Conservation (phyloP, 2,888 invertebrate species). For the Hirtodrosophila confusa region DNA sequence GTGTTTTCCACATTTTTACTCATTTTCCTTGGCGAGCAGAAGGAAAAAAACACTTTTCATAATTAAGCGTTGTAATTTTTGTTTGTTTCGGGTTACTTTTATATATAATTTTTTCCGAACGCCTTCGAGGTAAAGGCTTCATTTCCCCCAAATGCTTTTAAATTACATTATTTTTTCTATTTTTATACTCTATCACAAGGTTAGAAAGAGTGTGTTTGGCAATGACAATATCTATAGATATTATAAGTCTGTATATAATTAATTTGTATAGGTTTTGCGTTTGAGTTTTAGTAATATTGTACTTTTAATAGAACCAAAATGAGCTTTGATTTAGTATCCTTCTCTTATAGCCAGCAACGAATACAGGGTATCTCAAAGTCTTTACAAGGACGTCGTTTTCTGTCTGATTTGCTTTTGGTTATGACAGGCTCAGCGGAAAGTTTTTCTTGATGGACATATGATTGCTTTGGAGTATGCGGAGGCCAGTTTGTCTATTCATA, state of each 20-base stretch:
- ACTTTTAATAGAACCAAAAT: no score
- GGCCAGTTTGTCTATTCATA: slow-evolving; percentile 46
- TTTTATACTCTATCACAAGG: slow-evolving; percentile 5
- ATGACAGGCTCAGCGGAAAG: slow-evolving; percentile 30
- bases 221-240: background rate
- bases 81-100: slow-evolving; percentile 58
- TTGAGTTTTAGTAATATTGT: no score
- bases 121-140: slow-evolving; percentile 36
- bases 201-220: background rate
- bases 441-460: slow-evolving; percentile 64
- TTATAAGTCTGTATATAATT: no score
- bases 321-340: no score
- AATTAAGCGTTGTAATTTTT: slow-evolving; percentile 77
- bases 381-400: background rate
- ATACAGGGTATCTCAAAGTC: slow-evolving; percentile 28
- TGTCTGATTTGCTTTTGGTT: slow-evolving; percentile 35
- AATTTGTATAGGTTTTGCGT: no score
- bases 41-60: slow-evolving; percentile 73
- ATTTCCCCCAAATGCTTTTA: slow-evolving; percentile 23
- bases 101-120: slow-evolving; percentile 4
- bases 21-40: slow-evolving; percentile 31
- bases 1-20: slow-evolving; percentile 54
- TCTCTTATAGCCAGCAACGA: no score
- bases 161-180: slow-evolving; percentile 34
- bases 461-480: slow-evolving; percentile 48